A percentile compares a stretch with the other conserved stretches of the same genome.
These are phyloP conservation scores for Pardalotus punctatus DNA, from an alignment of 2,113 vertebrate genomes.

Conservation along the genomic window DNA sequence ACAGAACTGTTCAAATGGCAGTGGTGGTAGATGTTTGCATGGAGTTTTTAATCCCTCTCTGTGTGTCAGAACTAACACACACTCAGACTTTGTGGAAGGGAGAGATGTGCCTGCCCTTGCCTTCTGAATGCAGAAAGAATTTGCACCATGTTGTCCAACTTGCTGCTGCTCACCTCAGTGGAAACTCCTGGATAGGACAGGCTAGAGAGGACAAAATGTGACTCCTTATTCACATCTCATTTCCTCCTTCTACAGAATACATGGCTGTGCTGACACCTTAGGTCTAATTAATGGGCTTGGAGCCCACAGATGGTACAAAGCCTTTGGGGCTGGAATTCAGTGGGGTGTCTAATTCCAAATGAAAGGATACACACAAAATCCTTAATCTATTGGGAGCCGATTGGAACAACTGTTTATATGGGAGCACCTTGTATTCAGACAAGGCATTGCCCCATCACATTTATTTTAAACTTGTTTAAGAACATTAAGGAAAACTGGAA, in stretches of 20 bases:
- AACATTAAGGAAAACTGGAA: slow-evolving; percentile 2
- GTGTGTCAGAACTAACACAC: neutral
- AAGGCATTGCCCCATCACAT: neutral
- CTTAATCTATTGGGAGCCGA: slow-evolving; percentile 39
- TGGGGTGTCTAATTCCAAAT: slow-evolving; percentile 23
- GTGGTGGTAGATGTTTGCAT: neutral
- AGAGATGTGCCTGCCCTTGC: neutral
- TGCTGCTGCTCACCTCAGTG: neutral
- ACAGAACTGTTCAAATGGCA: neutral
- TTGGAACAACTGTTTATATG: slow-evolving; percentile 2
- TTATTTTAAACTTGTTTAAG: neutral
- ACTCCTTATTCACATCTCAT: accelerated
- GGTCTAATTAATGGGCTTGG: neutral
- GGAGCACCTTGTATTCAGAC: slow-evolving; percentile 5
- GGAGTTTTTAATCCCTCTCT: neutral
- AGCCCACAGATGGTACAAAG: slow-evolving; percentile 36
- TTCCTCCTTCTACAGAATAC: neutral
- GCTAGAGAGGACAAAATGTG: neutral
- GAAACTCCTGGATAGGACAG: neutral
- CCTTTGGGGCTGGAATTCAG: neutral
- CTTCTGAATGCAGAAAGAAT: neutral
- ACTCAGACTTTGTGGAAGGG: neutral
- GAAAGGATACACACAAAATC: slow-evolving; percentile 28
- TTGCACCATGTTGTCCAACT: neutral
- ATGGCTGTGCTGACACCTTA: neutral